Evolutionary conservation across 1,140 invertebrate species (phyloP).

Genomic region (Eulimnadia texana): DNA sequence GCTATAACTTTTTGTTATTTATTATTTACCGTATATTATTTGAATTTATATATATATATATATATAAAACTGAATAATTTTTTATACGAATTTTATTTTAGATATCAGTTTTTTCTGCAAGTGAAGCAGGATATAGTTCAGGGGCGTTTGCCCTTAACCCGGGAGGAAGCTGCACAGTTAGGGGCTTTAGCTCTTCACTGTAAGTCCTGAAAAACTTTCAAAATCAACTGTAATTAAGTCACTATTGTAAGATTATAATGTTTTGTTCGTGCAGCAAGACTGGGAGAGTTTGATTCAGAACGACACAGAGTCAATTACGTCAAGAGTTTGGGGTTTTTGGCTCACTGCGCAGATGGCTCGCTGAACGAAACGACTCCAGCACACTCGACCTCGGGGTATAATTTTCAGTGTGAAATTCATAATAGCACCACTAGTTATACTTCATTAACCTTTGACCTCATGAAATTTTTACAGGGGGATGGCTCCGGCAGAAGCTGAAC

Average conservation of each 20-base stretch:
- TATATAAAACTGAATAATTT: too few relatives aligned
- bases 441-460: neutral
- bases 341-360: slow-evolving; percentile 80
- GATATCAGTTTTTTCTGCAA: slow-evolving; percentile 92
- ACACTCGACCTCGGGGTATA: slow-evolving; percentile 63
- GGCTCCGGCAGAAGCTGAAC: slow-evolving; percentile 50
- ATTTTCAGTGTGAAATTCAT: neutral
- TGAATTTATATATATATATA: too few relatives aligned
- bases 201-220: slow-evolving; percentile 41
- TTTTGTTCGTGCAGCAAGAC: slow-evolving; percentile 74
- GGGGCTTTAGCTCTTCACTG: slow-evolving; percentile 90
- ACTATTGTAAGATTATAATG: slow-evolving; percentile 25
- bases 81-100: slow-evolving; percentile 28
- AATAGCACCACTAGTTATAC: neutral
- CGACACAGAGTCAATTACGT: slow-evolving; percentile 81
- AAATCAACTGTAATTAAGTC: neutral
- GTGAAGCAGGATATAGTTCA: slow-evolving; percentile 90
- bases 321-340: slow-evolving; percentile 89
- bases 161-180: slow-evolving; percentile 78
- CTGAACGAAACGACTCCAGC: slow-evolving; percentile 76
- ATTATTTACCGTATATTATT: too few relatives aligned
- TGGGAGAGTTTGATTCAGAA: slow-evolving; percentile 88
- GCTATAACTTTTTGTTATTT: too few relatives aligned
- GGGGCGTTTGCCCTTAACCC: slow-evolving; percentile 70
- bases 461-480: slow-evolving; percentile 42